Percentiles rank a stretch among this genome's conserved stretches.
phyloP scores from a whole-genome alignment of 2,797 vertebrate genomes.

The Gallinago nigripennis region DNA sequence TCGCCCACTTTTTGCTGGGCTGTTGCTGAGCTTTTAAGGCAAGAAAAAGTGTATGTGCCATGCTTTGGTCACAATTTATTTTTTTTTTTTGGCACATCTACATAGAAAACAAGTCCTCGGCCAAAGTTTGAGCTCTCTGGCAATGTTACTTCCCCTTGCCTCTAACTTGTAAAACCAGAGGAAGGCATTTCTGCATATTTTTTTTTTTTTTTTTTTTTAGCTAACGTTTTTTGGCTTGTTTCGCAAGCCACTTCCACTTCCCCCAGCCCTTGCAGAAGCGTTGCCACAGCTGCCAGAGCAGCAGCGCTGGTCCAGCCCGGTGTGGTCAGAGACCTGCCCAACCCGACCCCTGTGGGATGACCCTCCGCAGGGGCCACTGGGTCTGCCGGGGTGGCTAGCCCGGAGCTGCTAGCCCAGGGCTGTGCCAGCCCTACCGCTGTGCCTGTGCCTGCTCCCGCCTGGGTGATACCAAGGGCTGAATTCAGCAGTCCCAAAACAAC shows the following conservation, averaged over 20 bases:
- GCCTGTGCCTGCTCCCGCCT: neutral
- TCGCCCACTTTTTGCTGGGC: neutral
- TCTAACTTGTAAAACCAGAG: neutral
- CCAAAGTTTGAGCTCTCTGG: neutral
- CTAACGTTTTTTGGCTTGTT: neutral
- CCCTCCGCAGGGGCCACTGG: accelerated
- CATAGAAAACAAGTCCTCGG: neutral
- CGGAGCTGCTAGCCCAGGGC: neutral
- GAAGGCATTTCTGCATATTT: neutral
- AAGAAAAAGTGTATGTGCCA: neutral
- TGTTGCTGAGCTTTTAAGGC: neutral
- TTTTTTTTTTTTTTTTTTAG: neutral
- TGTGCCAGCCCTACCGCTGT: neutral
- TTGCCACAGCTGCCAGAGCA: neutral
- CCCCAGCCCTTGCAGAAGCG: neutral
- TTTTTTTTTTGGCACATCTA: accelerated
- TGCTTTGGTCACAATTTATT: neutral
- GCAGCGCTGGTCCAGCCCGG: neutral
- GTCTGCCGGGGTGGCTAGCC: neutral
- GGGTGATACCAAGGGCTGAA: neutral
- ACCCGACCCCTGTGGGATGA: accelerated
- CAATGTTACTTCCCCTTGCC: neutral
- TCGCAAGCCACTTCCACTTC: slow-evolving; percentile 41
- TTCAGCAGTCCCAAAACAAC: neutral
- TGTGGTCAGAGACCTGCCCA: accelerated